Evolutionary conservation across 2,888 invertebrate species (phyloP).

Genomic region (Biston betularia): DNA sequence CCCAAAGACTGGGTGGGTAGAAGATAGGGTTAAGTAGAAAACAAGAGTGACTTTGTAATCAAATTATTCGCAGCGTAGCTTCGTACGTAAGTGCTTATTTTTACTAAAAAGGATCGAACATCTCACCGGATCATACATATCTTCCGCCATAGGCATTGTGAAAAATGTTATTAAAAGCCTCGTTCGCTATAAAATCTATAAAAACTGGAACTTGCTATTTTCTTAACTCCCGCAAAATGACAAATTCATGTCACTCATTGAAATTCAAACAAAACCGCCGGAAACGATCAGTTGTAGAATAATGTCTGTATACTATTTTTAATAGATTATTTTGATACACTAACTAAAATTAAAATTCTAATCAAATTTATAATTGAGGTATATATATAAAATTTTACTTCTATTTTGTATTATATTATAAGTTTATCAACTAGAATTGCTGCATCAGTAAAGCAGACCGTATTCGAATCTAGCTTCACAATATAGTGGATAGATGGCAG

Average conservation of each 20-base stretch:
- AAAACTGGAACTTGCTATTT: not conserved
- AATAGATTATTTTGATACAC: too few relatives aligned
- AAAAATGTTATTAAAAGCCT: constrained; percentile 25
- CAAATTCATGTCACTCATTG: not conserved
- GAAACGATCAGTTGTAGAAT: not conserved
- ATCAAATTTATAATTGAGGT: too few relatives aligned
- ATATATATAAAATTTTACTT: too few relatives aligned
- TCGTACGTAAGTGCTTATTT: too few relatives aligned
- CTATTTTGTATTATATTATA: not conserved
- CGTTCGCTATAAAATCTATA: not conserved
- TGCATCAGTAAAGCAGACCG: constrained; percentile 52
- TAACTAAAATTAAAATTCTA: not conserved
- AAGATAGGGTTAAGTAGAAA: too few relatives aligned
- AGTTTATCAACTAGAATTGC: not conserved
- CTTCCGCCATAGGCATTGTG: constrained; percentile 47
- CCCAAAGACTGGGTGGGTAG: too few relatives aligned
- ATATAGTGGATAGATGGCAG: constrained; percentile 64
- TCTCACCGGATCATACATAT: constrained; percentile 58
- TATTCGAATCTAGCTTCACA: not conserved
- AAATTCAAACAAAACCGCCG: constrained; percentile 10
- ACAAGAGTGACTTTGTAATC: too few relatives aligned
- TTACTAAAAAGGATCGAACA: too few relatives aligned
- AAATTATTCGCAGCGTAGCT: too few relatives aligned
- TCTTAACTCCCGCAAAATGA: not conserved
- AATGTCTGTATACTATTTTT: too few relatives aligned